Conservation (phyloP, 2,113 vertebrate species). For the Anseranas semipalmata region DNA sequence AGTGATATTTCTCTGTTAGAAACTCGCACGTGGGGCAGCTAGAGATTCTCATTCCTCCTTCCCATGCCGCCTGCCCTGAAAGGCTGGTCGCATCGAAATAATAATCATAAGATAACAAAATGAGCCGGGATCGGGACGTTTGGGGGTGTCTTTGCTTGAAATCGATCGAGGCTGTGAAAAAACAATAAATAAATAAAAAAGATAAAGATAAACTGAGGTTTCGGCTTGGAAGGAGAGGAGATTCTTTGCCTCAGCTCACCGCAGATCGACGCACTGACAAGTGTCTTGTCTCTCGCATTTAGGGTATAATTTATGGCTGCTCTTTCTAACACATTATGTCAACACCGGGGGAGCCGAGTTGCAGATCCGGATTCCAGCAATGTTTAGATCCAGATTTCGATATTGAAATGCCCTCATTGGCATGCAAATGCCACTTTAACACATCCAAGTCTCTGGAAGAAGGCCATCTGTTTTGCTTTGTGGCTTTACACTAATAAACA, state of each 20-base stretch:
- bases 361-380: conserved; percentile 64
- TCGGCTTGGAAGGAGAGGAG: conserved; percentile 34
- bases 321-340: conserved; percentile 52
- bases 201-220: conserved; percentile 34
- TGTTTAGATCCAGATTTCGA: conserved; percentile 71
- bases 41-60: neutral
- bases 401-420: conserved; percentile 76
- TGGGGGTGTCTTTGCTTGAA: neutral
- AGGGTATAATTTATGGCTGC: conserved; percentile 55
- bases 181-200: neutral
- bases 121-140: neutral
- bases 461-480: conserved; percentile 83
- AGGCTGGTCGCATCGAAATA: neutral
- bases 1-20: neutral
- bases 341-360: conserved; percentile 46
- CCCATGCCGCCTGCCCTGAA: neutral
- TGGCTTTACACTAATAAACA: conserved; percentile 80
- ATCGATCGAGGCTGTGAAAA: neutral
- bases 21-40: neutral
- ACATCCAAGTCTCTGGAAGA: conserved; percentile 78
- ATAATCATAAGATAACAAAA: neutral
- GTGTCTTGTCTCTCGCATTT: conserved; percentile 49
- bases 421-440: conserved; percentile 79
- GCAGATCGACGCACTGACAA: conserved; percentile 40
- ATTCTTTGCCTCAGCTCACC: conserved; percentile 45